Percentiles rank a stretch among this genome's conserved stretches.
Evolutionary conservation across 2,797 vertebrate species (phyloP).

Genomic region (Melopsittacus undulatus): DNA sequence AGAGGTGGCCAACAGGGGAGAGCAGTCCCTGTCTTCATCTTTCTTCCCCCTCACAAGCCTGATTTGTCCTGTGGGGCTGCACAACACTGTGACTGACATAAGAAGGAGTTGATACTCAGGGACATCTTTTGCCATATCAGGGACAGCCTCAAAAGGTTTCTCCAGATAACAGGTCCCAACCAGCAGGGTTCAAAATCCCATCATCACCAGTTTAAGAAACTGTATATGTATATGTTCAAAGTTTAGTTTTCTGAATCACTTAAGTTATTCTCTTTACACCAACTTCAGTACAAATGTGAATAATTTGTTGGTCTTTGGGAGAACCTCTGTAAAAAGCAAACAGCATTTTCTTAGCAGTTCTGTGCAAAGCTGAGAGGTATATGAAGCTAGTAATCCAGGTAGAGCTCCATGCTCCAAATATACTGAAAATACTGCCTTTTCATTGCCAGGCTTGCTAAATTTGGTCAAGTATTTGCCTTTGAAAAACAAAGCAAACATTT

Average conservation of each 20-base stretch:
- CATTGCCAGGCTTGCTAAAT: neutral
- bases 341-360: neutral
- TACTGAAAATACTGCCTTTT: neutral
- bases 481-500: neutral
- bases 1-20: neutral
- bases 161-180: neutral
- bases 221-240: neutral
- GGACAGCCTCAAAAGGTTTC: neutral
- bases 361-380: neutral
- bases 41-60: neutral
- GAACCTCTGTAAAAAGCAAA: neutral
- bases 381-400: neutral
- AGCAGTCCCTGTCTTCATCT: neutral
- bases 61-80: neutral
- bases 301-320: neutral
- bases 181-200: neutral
- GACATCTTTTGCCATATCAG: neutral
- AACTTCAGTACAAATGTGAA: neutral
- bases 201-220: neutral
- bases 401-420: neutral
- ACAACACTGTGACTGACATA: fast-evolving
- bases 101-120: neutral
- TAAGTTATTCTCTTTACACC: neutral
- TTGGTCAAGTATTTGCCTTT: neutral
- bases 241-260: neutral